These are phyloP conservation scores for Araneus ventricosus DNA, from an alignment of 1,140 invertebrate species.

Conservation along the genomic window DNA sequence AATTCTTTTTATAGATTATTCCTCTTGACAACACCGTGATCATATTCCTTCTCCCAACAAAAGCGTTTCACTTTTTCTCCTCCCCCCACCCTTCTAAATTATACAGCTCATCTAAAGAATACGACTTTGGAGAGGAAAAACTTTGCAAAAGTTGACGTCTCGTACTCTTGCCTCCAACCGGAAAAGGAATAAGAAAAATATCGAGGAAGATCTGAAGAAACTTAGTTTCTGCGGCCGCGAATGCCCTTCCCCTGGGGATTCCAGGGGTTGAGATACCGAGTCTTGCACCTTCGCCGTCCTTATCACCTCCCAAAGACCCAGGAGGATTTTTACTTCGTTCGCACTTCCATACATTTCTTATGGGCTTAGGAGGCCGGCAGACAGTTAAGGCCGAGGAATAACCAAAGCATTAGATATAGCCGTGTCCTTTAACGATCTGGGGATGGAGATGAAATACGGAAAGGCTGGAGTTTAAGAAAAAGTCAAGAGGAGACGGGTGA, in stretches of 20 bases:
- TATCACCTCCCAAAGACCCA: neutral
- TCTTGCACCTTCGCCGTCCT: neutral
- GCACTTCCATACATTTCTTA: neutral
- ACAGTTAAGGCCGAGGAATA: neutral
- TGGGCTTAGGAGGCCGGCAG: constrained; percentile 1
- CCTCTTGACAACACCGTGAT: neutral
- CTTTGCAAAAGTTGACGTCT: neutral
- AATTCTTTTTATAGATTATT: neutral
- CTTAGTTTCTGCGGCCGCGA: neutral
- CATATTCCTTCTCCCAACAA: neutral
- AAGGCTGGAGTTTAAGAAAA: neutral
- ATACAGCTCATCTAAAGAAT: constrained; percentile 1
- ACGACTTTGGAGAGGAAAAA: neutral
- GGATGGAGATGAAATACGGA: neutral
- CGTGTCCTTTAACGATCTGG: neutral
- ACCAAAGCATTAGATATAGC: neutral
- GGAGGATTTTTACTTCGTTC: neutral
- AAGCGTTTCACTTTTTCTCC: neutral
- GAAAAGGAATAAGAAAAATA: neutral
- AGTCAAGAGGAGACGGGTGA: neutral
- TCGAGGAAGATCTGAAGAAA: neutral
- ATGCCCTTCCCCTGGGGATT: neutral
- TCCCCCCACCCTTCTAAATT: neutral
- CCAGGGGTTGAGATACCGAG: neutral
- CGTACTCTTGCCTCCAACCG: neutral